Base-by-base conservation (phyloP, 1,140 invertebrate genomes). In the Metopolophium dirhodum region DNA sequence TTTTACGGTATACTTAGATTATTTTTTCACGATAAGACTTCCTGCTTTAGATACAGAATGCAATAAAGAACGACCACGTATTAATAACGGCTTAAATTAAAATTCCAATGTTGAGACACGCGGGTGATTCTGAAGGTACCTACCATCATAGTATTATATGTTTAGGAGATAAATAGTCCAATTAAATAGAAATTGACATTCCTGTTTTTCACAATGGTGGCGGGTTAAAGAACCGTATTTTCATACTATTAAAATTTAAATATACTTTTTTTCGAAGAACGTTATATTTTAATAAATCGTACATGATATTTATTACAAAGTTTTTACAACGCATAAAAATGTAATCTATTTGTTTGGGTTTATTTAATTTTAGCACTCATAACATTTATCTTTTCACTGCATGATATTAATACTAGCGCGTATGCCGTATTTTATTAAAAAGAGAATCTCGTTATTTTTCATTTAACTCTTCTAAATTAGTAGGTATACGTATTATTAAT, bases 81-180 rank as follows among this genome's bases (percentile, higher is more conserved):
- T 91, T 91, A 91, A 91, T 61, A 77, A 91, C 26, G 41, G 23
- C 61, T 77, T 45, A n/a, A 91, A 91, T 77, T 91, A 45, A 91
- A 91, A 91, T 68, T 77, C 45, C 61, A n/a, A 68, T n/a, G 57
- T 41, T n/a, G 37, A 77, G 47, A 77, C 61, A n/a, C n/a, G 54
- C 90, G 20, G 41, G 41, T 30, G 14, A 47, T 77, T 30, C 20
- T 45, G 90, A n/a, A 91, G 51, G 88, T 89, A 89, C 35, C 47
- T 89, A 89, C 30, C 26, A 61, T 61, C 26, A n/a, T 30, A 18
- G 4, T 18, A 77, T 18, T 77, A 91, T 77, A 68, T n/a, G 14
- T 91, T 47, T 11, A 20, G 20, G 90, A 68, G 61, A 91, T 91
- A 91, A 91, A 91, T 91, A 77, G 90, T 77, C 57, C 90, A 91